A percentile compares a stretch with the other conserved stretches of the same genome.
Evolutionary conservation across 2,113 vertebrate species (phyloP).

Genomic region (Willisornis vidua): DNA sequence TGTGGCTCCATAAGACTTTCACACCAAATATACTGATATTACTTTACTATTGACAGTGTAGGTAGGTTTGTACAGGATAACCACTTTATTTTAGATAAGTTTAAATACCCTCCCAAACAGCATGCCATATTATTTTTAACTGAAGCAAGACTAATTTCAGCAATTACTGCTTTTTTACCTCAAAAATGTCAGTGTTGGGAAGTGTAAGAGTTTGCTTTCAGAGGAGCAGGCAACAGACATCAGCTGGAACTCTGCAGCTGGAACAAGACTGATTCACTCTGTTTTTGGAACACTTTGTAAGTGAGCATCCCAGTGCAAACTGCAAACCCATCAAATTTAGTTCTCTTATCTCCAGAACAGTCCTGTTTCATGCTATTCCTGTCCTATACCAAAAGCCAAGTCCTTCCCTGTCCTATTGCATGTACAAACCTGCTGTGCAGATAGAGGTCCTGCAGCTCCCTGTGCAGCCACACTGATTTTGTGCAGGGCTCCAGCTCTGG

Average conservation of each 20-base stretch:
- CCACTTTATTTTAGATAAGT: neutral
- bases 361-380: neutral
- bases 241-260: neutral
- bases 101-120: neutral
- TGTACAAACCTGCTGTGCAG: fast-evolving
- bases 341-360: neutral
- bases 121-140: neutral
- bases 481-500: neutral
- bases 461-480: fast-evolving
- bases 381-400: neutral
- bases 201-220: neutral
- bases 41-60: neutral
- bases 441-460: neutral
- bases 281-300: neutral
- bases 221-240: neutral
- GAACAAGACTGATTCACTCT: neutral
- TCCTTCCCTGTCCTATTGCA: neutral
- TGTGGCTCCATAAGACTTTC: neutral
- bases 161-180: neutral
- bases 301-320: neutral
- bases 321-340: neutral
- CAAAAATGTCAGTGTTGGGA: neutral
- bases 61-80: neutral
- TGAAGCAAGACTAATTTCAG: neutral
- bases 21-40: no score